Base-by-base conservation (phyloP, 2,888 invertebrate genomes). In the Colletes collaris region DNA sequence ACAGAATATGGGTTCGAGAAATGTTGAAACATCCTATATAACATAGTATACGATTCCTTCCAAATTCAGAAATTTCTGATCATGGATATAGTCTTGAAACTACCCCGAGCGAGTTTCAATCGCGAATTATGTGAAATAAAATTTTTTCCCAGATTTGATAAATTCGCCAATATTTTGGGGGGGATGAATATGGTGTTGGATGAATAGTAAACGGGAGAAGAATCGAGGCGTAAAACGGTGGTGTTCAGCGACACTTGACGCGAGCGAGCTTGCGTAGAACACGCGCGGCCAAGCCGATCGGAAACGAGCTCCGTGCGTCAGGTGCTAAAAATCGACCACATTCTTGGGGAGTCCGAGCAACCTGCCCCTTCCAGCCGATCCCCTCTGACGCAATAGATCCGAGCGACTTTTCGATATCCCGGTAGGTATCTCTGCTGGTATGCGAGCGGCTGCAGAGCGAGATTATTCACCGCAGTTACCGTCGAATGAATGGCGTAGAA, bases 261-360 rank as follows among this genome's bases (percentile, higher is more conserved):
- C 53, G 62, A 7, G n/a, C 37, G 13, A 49, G 58, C 37, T 49
- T 37, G 40, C 46, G 72, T 27, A 59, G 27, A 27, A 40, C 40
- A 40, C 13, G 55, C 64, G 11, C 64, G n/a, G 67, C 60, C 50
- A 37, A 70, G 76, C 50, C 64, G 80, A 81, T 80, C 68, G 75
- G 65, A 69, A 79, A 74, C 80, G 65, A 68, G 81, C 74, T 79
- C 40, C 16, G 75, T 56, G 81, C 67, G 69, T 75, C 81, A 81
- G 76, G 75, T 76, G 75, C 69, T 74, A 78, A 84, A 86, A 83
- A 86, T 83, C 80, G 59, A 76, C 83, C 85, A 83, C 83, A 84
- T 84, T 84, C 84, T 73, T 66, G 84, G 64, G 68, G 60, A 69
- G 81, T 70, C 53, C 66, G 69, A 74, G 81, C 74, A 40, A 68